Evolutionary conservation across 1,140 invertebrate species (phyloP), one percentile per base, ranked within the genome.

Genomic region (Ceratosolen solmsi): DNA sequence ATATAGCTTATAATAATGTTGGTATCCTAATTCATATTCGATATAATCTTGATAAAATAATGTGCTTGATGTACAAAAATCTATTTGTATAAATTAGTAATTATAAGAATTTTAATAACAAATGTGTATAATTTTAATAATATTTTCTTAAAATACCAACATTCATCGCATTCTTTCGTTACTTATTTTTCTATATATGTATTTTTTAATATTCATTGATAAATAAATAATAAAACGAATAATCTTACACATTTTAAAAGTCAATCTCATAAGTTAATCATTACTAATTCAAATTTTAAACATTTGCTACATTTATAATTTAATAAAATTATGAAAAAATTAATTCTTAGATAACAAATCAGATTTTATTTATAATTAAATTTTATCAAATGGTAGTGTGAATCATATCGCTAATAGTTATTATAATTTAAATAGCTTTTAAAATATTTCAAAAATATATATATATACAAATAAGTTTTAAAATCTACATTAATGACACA

Each of bases 401-500:
- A 68, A n/a, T 68, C 1, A 38, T 68, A 38, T 9, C 33, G 17
- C 17, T 33, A n/a, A 9, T 38, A n/a, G 8, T 17, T 9, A n/a
- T 38, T 68, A n/a, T 15, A 68, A 38, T 68, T n/a, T 7, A 33
- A 36, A 63, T 63, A 20, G 15, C 60, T 63, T 63, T n/a, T 33
- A 27, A 63, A 63, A 63, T 36, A 25, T 27, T 63, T 63, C 2
- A 36, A n/a, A 63, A 63, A 63, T 17, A n/a, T 38, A 38, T n/a
- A 36, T 33, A 33, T 68, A 68, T 38, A 38, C 33, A 65, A 36
- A 65, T 9, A 38, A 5, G 20, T 38, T 68, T 68, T 38, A n/a
- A 38, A 68, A 68, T 68, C 63, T 38, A n/a, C 8, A n/a, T 68
- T 38, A 68, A 38, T 38, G 15, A 68, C 38, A 68, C 9, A 68